Evolutionary conservation across 2,797 vertebrate genomes (phyloP).

Genomic region (Anolis apletophallus): DNA sequence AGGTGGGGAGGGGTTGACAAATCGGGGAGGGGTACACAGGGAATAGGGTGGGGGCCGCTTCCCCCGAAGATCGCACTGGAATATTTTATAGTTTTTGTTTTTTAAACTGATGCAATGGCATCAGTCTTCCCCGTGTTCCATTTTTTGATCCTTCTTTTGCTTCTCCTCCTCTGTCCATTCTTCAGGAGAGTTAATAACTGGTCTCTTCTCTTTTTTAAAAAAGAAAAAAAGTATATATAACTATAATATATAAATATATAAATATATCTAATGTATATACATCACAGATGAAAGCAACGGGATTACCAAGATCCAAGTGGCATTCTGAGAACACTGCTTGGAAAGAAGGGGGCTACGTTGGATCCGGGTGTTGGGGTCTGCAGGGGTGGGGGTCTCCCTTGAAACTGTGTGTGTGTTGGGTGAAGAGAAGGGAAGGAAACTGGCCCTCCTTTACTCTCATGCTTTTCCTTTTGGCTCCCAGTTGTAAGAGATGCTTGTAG

Average conservation of each 20-base stretch:
- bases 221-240: conserved; percentile 70
- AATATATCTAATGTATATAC: conserved; percentile 78
- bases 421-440: background rate
- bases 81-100: conserved; percentile 76
- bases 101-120: conserved; percentile 61
- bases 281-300: conserved; percentile 53
- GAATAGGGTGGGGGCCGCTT: conserved; percentile 54
- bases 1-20: conserved; percentile 46
- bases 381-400: background rate
- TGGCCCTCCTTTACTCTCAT: background rate
- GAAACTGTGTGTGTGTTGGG: background rate
- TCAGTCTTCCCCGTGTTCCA: conserved; percentile 30
- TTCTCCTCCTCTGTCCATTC: conserved; percentile 14
- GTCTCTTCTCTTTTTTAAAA: conserved; percentile 69
- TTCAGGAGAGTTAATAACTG: conserved; percentile 60
- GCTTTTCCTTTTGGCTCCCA: conserved; percentile 3
- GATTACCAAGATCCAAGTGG: conserved; percentile 28
- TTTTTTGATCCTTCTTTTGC: conserved; percentile 40
- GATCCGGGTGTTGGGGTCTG: background rate
- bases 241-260: conserved; percentile 81
- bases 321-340: conserved; percentile 28
- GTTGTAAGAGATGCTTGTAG: background rate
- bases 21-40: conserved; percentile 30
- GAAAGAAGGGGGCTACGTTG: conserved; percentile 5
- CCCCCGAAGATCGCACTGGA: conserved; percentile 76